A percentile compares a stretch with the other conserved stretches of the same genome.
These are phyloP conservation scores for Lasioglossum calceatum DNA, from an alignment of 2,888 invertebrate genomes.

Conservation along the genomic window DNA sequence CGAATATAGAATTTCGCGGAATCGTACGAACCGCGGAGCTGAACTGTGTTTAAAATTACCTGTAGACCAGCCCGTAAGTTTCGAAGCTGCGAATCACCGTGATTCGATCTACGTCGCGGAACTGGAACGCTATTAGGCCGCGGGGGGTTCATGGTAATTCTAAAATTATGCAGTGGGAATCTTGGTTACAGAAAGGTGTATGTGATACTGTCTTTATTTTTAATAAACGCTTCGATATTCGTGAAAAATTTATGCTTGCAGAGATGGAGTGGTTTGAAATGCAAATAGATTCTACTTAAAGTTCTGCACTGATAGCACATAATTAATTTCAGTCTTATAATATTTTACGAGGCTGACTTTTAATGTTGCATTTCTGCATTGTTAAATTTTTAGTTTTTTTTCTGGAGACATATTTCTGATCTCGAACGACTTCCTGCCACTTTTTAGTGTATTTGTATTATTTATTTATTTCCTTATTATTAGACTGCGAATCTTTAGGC, in stretches of 20 bases:
- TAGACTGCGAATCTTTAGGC: too few relatives aligned
- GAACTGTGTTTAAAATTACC: conserved; percentile 7
- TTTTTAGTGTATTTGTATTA: too few relatives aligned
- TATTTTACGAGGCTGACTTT: not conserved
- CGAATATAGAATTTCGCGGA: conserved; percentile 8
- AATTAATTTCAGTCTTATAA: not conserved
- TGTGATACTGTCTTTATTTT: not conserved
- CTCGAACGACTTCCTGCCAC: too few relatives aligned
- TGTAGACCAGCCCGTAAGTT: not conserved
- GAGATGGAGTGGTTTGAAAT: not conserved
- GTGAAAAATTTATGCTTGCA: not conserved
- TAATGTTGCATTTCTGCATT: not conserved
- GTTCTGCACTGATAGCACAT: not conserved
- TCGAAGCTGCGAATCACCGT: not conserved
- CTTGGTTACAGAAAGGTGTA: not conserved
- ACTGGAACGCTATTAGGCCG: not conserved
- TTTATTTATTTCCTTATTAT: too few relatives aligned
- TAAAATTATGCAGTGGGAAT: not conserved
- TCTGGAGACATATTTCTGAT: not conserved
- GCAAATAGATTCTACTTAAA: not conserved
- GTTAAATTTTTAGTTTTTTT: not conserved
- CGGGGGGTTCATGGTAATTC: not conserved
- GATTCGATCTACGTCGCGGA: not conserved
- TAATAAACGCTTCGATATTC: not conserved
- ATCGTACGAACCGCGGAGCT: not conserved